phyloP scores from a whole-genome alignment of 2,113 vertebrate genomes.

The Mirza zaza region DNA sequence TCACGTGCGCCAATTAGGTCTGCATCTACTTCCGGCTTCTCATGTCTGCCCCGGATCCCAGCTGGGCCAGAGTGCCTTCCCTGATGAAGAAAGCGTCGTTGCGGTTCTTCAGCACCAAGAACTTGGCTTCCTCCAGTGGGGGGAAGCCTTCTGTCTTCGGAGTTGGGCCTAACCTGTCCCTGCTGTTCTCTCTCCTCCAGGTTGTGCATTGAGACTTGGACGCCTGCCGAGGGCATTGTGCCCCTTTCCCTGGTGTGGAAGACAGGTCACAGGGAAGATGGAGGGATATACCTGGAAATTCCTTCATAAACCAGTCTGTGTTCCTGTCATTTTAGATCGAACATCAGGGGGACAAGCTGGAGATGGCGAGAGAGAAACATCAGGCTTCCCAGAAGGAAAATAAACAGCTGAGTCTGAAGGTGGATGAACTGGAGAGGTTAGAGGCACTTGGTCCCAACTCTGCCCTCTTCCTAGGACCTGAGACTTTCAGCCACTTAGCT shows the following conservation, averaged over 20 bases:
- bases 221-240: slow-evolving; percentile 1
- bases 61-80: not conserved
- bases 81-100: not conserved
- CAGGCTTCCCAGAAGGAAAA: slow-evolving; percentile 92
- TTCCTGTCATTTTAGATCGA: slow-evolving; percentile 90
- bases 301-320: slow-evolving; percentile 71
- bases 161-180: not conserved
- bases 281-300: not conserved
- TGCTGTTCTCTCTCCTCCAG: slow-evolving; percentile 45
- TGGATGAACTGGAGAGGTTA: slow-evolving; percentile 93
- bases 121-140: not conserved
- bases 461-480: slow-evolving; percentile 75
- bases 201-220: slow-evolving; percentile 2
- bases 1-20: not conserved
- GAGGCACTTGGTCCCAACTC: slow-evolving; percentile 74
- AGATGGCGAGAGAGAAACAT: slow-evolving; percentile 91
- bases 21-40: not conserved
- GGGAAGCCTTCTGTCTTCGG: not conserved
- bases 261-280: slow-evolving; percentile 19
- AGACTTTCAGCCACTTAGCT: slow-evolving; percentile 73
- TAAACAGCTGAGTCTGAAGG: slow-evolving; percentile 90
- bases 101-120: not conserved
- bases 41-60: not conserved
- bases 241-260: slow-evolving; percentile 21
- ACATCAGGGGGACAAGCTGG: slow-evolving; percentile 91